These are phyloP conservation scores for Metaphire vulgaris DNA, from an alignment of 1,140 invertebrate species.

Conservation along the genomic window DNA sequence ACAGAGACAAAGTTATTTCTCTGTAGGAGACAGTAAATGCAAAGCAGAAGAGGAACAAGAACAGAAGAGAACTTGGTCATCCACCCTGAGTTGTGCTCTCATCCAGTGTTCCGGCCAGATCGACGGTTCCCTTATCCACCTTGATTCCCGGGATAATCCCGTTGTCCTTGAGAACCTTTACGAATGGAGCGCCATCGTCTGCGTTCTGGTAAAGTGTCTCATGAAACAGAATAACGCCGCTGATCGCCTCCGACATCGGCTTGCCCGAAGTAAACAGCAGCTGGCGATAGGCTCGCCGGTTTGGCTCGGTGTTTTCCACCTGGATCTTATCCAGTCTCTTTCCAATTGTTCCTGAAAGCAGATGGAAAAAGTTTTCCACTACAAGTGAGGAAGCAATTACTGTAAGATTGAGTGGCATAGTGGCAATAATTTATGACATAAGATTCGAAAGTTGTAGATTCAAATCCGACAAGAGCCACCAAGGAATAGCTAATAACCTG, in stretches of 20 bases:
- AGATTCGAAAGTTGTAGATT: no score
- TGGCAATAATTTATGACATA: no score
- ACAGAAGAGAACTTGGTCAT: not conserved
- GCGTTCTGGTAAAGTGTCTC: slow-evolving; percentile 90
- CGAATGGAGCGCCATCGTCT: slow-evolving; percentile 52
- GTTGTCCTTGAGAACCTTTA: slow-evolving; percentile 51
- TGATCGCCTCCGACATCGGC: slow-evolving; percentile 48
- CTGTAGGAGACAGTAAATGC: no score
- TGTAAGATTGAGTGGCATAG: no score
- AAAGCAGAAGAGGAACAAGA: not conserved
- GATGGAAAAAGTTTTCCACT: no score
- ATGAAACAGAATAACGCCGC: slow-evolving; percentile 72
- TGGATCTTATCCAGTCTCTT: slow-evolving; percentile 52
- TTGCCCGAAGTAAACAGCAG: slow-evolving; percentile 70
- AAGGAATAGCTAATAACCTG: no score
- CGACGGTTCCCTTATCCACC: slow-evolving; percentile 55
- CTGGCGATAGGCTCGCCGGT: slow-evolving; percentile 69
- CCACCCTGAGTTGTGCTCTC: slow-evolving; percentile 73
- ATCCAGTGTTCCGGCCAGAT: slow-evolving; percentile 69
- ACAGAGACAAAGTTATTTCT: no score
- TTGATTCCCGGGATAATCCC: slow-evolving; percentile 57
- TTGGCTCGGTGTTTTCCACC: slow-evolving; percentile 64
- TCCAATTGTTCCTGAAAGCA: slow-evolving; percentile 52
- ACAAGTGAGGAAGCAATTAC: no score
- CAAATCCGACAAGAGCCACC: no score